Conservation (phyloP, 2,113 vertebrate species). For the Vimba vimba region DNA sequence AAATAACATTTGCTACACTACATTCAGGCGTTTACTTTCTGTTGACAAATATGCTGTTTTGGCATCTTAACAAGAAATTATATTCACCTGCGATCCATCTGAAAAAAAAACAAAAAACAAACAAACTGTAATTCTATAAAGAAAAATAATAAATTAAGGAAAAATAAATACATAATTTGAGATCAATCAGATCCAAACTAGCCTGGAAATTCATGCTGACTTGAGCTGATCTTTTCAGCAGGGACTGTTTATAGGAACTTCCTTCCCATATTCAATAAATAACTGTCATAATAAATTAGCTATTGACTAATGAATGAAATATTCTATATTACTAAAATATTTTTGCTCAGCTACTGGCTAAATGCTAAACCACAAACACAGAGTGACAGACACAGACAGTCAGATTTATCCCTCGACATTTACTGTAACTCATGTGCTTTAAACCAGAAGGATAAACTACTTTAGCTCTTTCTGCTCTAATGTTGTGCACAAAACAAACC, state of each 20-base stretch:
- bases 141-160: too few species aligned
- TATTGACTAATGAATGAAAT: neutral
- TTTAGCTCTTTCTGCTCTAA: conserved; percentile 8
- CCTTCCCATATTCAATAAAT: neutral
- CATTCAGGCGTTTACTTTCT: conserved; percentile 16
- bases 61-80: neutral
- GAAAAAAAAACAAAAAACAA: too few species aligned
- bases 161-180: too few species aligned
- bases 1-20: conserved; percentile 38
- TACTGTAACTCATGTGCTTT: conserved; percentile 10
- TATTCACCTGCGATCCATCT: neutral
- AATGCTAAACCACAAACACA: conserved; percentile 20
- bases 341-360: neutral
- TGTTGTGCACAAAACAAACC: conserved; percentile 16
- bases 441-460: conserved; percentile 31
- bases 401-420: conserved; percentile 22
- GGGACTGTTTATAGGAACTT: neutral
- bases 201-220: neutral
- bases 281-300: neutral
- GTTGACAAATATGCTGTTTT: neutral
- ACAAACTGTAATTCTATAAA: too few species aligned
- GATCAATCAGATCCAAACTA: neutral
- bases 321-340: neutral
- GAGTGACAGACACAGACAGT: conserved; percentile 7
- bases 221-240: neutral